phyloP scores from a whole-genome alignment of 2,797 vertebrate genomes.

The Enteromius fasciolatus region DNA sequence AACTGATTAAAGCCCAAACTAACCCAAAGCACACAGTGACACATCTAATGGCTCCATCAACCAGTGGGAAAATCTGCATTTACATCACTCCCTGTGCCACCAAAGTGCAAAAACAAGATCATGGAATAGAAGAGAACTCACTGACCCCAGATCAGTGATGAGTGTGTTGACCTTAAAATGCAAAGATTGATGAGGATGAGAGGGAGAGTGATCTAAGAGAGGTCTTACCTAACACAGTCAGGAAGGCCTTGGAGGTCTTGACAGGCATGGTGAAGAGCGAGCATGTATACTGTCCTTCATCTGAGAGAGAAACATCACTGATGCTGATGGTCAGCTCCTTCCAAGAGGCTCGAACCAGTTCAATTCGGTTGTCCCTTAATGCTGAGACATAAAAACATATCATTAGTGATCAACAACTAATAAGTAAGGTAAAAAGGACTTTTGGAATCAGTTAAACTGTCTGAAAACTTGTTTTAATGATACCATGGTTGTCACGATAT shows the following conservation, averaged over 20 bases:
- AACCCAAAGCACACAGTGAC: constrained; percentile 2
- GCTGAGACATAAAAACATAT: constrained; percentile 71
- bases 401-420: not conserved
- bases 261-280: constrained; percentile 91
- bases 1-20: too few species aligned
- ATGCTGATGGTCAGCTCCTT: constrained; percentile 88
- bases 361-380: constrained; percentile 94
- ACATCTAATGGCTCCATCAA: constrained; percentile 2
- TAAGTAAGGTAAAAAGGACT: not conserved
- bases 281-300: constrained; percentile 89
- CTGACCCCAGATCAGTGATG: constrained; percentile 1
- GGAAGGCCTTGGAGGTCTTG: constrained; percentile 89
- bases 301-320: constrained; percentile 83
- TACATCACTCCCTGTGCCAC: constrained; percentile 28
- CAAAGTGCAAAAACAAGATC: constrained; percentile 12
- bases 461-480: not conserved
- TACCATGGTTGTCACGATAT: not conserved
- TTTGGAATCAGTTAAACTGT: not conserved
- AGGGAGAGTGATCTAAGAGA: constrained; percentile 29
- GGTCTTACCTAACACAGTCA: constrained; percentile 85
- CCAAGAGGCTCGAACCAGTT: constrained; percentile 87
- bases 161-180: constrained; percentile 29
- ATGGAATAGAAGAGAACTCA: not conserved
- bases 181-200: constrained; percentile 27
- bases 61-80: constrained; percentile 28